Evolutionary conservation across 2,797 vertebrate genomes (phyloP), one percentile per base, ranked within the genome.

Genomic region (Astyanax mexicanus): DNA sequence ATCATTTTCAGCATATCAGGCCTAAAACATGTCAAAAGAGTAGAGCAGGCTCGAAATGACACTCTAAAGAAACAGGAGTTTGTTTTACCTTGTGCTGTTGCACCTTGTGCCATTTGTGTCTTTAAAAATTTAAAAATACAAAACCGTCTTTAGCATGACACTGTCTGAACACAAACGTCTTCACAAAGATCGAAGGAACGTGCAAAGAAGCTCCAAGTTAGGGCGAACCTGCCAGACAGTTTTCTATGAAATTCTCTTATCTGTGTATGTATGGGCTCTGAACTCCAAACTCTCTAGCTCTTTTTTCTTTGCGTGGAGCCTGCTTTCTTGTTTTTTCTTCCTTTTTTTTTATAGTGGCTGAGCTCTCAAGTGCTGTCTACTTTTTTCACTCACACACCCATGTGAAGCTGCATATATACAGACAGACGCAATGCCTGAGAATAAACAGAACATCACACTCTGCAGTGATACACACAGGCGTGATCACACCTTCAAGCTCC

Each of bases 401-500:
- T 80, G 60, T 61, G 66, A 67, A 62, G 42, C 54, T 73, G 27
- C 73, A 70, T 74, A 65, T 78, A 67, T 69, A 45, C 73, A 77
- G 60, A 77, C 54, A 79, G 40, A 71, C 45, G 40, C 42, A 25
- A 58, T 35, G 42, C 40, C 74, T 65, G 67, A 40, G 65, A 77
- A 83, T 76, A 81, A 79, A 81, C 68, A 77, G 21, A 3, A 55
- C 57, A 81, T 69, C 76, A 73, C 32, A 71, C 72, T 62, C 52
- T 29, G 67, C 17, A 42, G 51, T 66, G 58, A 51, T 73, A 72
- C 57, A 67, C 60, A 69, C 57, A 60, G 47, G 75, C 61, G 52
- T 51, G 66, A 80, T 81, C 55, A 71, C 75, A 80, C 74, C 54
- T 80, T 77, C 64, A 49, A 66, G 77, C 65, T 38, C 47, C 7